Evolutionary conservation across 2,797 vertebrate species (phyloP).

Genomic region (Molossus molossus): DNA sequence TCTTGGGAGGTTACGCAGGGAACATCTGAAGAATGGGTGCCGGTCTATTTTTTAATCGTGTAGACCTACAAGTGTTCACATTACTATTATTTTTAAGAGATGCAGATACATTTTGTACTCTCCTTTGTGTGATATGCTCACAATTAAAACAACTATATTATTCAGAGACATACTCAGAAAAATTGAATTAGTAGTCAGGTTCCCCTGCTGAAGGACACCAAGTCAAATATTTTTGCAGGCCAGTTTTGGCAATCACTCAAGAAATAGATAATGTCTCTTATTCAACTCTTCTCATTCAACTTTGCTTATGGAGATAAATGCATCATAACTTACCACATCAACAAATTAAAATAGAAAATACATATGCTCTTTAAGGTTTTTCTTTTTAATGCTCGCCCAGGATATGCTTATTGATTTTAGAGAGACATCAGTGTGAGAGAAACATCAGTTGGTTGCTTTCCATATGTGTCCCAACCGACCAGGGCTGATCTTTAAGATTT

Average conservation of each 20-base stretch:
- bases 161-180: slow-evolving; percentile 42
- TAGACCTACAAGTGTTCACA: background rate
- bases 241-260: slow-evolving; percentile 49
- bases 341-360: slow-evolving; percentile 39
- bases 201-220: background rate
- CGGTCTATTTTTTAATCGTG: slow-evolving; percentile 34
- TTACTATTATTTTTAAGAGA: slow-evolving; percentile 50
- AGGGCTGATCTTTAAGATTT: background rate
- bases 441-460: background rate
- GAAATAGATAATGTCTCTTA: slow-evolving; percentile 56
- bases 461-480: background rate
- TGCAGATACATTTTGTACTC: slow-evolving; percentile 2
- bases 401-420: too few relatives aligned
- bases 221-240: slow-evolving; percentile 50
- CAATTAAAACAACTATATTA: slow-evolving; percentile 50
- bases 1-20: background rate
- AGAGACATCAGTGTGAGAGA: background rate
- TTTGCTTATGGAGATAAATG: slow-evolving; percentile 36
- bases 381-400: background rate
- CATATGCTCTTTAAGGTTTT: background rate
- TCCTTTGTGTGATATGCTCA: background rate
- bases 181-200: slow-evolving; percentile 25
- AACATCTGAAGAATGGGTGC: background rate
- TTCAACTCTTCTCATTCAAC: background rate
- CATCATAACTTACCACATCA: slow-evolving; percentile 17